phyloP scores from a whole-genome alignment of 2,113 vertebrate genomes.

The Laticauda colubrina region DNA sequence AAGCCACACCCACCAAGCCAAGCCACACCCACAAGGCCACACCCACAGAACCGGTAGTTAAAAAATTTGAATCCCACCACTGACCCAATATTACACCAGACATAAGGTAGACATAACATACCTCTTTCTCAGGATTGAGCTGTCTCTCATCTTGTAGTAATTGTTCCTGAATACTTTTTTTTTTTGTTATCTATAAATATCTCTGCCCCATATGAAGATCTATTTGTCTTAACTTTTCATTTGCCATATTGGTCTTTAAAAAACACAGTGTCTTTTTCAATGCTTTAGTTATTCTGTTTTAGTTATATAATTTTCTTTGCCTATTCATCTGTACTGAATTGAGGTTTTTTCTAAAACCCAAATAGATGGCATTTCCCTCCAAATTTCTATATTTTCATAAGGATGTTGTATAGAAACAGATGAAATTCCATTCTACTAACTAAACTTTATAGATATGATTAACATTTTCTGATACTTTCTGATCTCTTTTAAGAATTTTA shows the following conservation, averaged over 20 bases:
- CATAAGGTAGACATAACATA: background rate
- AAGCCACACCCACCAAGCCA: too few species aligned
- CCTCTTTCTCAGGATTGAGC: background rate
- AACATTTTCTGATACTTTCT: background rate
- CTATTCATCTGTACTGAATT: background rate
- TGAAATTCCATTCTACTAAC: background rate
- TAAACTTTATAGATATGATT: background rate
- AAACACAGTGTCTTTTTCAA: background rate
- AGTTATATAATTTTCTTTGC: background rate
- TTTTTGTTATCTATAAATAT: background rate
- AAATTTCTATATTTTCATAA: background rate
- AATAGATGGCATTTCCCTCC: background rate
- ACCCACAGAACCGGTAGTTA: too few species aligned
- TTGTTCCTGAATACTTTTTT: background rate
- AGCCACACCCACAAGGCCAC: too few species aligned
- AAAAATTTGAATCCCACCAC: too few species aligned
- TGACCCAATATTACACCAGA: background rate
- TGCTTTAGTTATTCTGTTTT: background rate
- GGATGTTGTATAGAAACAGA: background rate
- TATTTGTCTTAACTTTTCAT: background rate
- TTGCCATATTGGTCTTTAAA: background rate
- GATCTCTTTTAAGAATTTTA: background rate
- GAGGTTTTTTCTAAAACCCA: background rate
- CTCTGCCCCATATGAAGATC: background rate
- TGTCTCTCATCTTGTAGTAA: background rate